phyloP scores from a whole-genome alignment of 2,888 invertebrate species.

The Dasypolia templi region DNA sequence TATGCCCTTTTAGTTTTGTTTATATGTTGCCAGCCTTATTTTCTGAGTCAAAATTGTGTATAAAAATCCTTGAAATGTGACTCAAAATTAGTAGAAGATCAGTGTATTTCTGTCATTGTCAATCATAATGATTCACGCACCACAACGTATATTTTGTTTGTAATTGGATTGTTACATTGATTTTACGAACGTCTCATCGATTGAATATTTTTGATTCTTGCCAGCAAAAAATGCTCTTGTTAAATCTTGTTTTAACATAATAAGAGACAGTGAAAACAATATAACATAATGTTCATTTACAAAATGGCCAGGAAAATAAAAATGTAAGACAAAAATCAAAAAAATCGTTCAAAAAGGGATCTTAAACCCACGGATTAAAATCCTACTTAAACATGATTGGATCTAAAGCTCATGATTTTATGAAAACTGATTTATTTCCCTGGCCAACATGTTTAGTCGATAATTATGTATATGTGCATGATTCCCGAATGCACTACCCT shows the following conservation, averaged over 20 bases:
- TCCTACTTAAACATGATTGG: not conserved
- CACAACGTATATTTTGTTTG: constrained; percentile 63
- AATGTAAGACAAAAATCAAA: not conserved
- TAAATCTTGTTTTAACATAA: not conserved
- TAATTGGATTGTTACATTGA: constrained; percentile 55
- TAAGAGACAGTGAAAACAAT: constrained; percentile 17
- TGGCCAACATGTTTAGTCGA: constrained; percentile 70
- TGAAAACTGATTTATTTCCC: constrained; percentile 64
- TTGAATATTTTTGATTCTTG: not conserved
- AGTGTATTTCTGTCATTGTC: constrained; percentile 37
- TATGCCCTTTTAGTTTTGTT: constrained; percentile 26
- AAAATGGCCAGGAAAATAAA: constrained; percentile 59
- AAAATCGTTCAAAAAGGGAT: not conserved
- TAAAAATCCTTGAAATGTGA: constrained; percentile 20
- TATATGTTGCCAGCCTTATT: not conserved
- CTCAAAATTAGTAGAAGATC: constrained; percentile 27
- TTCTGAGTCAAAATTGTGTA: not conserved
- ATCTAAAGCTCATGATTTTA: not conserved
- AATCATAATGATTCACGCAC: constrained; percentile 69
- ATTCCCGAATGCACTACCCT: constrained; percentile 88
- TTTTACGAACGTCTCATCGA: constrained; percentile 34
- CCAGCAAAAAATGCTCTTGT: not conserved
- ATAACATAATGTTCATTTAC: constrained; percentile 47
- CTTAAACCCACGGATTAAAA: not conserved
- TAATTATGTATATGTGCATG: constrained; percentile 86